Evolutionary conservation across 2,888 invertebrate genomes (phyloP), one percentile per base, ranked within the genome.

Genomic region (Philhelius pedissequus): DNA sequence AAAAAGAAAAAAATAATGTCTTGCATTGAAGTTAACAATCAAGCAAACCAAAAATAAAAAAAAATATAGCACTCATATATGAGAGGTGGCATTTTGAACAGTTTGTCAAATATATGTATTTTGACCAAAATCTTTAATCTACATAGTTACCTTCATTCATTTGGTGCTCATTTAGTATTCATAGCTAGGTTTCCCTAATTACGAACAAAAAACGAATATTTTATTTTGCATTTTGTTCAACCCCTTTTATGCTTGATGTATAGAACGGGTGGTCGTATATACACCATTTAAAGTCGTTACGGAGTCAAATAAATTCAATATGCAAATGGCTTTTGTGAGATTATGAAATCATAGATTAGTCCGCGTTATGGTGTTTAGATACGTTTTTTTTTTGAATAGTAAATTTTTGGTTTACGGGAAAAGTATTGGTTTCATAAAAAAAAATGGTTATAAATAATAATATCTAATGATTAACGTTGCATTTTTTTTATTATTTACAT

Each of bases 1-100:
- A 74, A 62, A 80, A 40, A 77, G 69, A 73, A 32, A 76, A 32
- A 76, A 68, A 56, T 30, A 54, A 68, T 48, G n/a, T 32, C 48
- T 60, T 71, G 81, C 66, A 82, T n/a, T 52, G 9, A 45, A 60
- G 66, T 71, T 76, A 40, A 58, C 56, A 43, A 52, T 27, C 52
- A 52, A 30, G 27, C 5, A 35, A 32, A 20, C 1, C n/a, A n/a
- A 32, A 18, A 20, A 27, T 1, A 52, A 27, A 13, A 25, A n/a
- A 60, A 18, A 43, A 52, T 45, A 52, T 45, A 58, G 4, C 38
- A 71, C 38, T 13, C n/a, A 38, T 25, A 60, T 68, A 30, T 30
- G 45, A 62, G 52, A 8, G 64, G 52, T 38, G 45, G 38, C 38
- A 62, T 69, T 62, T 45, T 54, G 75, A 66, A 64, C 43, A 60